These are phyloP conservation scores for Rhopalosiphum maidis DNA, from an alignment of 1,140 invertebrate species.

Conservation along the genomic window DNA sequence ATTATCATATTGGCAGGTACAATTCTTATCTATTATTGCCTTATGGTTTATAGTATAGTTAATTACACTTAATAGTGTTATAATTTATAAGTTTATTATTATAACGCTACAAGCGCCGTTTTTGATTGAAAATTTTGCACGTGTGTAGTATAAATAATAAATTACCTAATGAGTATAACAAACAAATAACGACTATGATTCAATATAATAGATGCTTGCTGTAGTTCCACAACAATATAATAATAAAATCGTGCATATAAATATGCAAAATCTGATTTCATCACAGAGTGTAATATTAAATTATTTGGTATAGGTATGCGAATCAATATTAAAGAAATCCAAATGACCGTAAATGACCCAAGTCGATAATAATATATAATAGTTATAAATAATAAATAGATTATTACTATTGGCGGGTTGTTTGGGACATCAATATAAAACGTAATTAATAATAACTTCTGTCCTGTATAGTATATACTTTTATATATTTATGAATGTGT, in stretches of 20 bases:
- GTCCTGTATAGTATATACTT: not conserved
- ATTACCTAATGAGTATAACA: too few species aligned
- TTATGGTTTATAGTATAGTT: not conserved
- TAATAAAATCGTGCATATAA: not conserved
- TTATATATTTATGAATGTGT: constrained; percentile 8
- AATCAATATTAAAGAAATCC: not conserved
- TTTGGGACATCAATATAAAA: constrained; percentile 16
- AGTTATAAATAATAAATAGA: constrained; percentile 31
- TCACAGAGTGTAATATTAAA: not conserved
- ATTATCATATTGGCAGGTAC: not conserved
- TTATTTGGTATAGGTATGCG: not conserved
- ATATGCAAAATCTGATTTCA: not conserved
- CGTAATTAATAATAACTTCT: constrained; percentile 8
- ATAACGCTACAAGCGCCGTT: not conserved
- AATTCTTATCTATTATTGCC: not conserved
- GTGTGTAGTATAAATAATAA: not conserved
- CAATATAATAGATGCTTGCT: not conserved
- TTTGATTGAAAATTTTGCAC: not conserved
- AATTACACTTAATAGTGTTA: not conserved
- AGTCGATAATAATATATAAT: not conserved
- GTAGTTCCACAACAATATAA: not conserved
- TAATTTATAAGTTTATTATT: not conserved
- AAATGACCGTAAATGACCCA: not conserved
- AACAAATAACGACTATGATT: not conserved
- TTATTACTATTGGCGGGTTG: not conserved